Base-by-base conservation (phyloP, 2,113 vertebrate genomes). In the Rhinolophus ferrumequinum region DNA sequence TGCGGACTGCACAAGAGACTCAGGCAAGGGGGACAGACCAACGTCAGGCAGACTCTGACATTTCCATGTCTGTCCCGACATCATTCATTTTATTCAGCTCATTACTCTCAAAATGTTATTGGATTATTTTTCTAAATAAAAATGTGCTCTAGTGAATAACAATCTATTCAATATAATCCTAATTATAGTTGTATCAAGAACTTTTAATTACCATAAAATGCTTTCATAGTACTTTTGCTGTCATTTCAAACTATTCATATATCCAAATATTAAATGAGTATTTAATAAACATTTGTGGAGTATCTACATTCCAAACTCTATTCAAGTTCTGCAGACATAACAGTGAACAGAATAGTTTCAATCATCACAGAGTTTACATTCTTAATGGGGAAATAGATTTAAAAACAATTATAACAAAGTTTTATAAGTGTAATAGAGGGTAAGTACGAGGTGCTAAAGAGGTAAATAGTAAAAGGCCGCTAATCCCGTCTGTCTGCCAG, bases 41-140 rank as follows among this genome's bases (percentile, higher is more conserved):
- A 35, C 21, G 2, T 14, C 30, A 70, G 44, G 11, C 6, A 69
- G 26, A 67, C n/a, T 22, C 21, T 50, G 26, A 84, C 6, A 28
- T 91, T 75, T 64, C 52, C 33, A 58, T 47, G 8, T 18, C 33
- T 54, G 9, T 52, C 62, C 54, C 72, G 60, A 70, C 73, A 52
- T 60, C 19, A 21, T 62, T 66, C 26, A 54, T 30, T 93, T 72
- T 67, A 54, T 16, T 54, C 16, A 83, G 47, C 5, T 50, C 47
- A 77, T 67, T 79, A 19, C 67, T 60, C 3, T 96, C 76, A 66
- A 90, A 83, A 6, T 97, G 38, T 52, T 92, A 69, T 14, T 72
- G 26, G 35, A 58, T 76, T 56, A 83, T 44, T 80, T 92, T 93
- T 88, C 70, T 69, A 77, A 77, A 50, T 81, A 80, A 89, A 92